Evolutionary conservation across 2,797 vertebrate genomes (phyloP).

Genomic region (Carduelis carduelis): DNA sequence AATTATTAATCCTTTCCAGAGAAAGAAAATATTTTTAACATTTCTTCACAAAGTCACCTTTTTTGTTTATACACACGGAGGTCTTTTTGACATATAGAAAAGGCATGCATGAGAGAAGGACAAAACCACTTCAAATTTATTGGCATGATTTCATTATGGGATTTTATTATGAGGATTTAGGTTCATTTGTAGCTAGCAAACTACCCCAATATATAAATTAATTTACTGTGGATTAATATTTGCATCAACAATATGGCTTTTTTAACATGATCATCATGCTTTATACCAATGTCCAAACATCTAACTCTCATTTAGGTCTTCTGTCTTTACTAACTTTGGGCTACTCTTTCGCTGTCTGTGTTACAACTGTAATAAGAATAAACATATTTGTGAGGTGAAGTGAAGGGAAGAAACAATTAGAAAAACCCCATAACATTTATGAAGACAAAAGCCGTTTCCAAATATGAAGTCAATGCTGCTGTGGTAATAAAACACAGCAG

Average conservation of each 20-base stretch:
- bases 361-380: neutral
- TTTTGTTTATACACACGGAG: neutral
- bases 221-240: neutral
- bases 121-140: neutral
- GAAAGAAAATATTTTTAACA: neutral
- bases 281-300: neutral
- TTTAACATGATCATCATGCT: neutral
- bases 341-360: neutral
- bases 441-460: neutral
- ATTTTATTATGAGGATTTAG: neutral
- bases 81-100: neutral
- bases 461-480: neutral
- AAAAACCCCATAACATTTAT: fast-evolving
- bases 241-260: neutral
- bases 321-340: neutral
- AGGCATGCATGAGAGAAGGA: neutral
- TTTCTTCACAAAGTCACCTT: fast-evolving
- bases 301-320: neutral
- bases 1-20: neutral
- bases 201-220: neutral
- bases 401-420: neutral
- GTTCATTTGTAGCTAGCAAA: neutral
- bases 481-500: neutral
- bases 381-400: neutral
- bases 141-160: neutral